A percentile compares a stretch with the other conserved stretches of the same genome.
Evolutionary conservation across 1,140 invertebrate species (phyloP).

Genomic region (Drosophila auraria): DNA sequence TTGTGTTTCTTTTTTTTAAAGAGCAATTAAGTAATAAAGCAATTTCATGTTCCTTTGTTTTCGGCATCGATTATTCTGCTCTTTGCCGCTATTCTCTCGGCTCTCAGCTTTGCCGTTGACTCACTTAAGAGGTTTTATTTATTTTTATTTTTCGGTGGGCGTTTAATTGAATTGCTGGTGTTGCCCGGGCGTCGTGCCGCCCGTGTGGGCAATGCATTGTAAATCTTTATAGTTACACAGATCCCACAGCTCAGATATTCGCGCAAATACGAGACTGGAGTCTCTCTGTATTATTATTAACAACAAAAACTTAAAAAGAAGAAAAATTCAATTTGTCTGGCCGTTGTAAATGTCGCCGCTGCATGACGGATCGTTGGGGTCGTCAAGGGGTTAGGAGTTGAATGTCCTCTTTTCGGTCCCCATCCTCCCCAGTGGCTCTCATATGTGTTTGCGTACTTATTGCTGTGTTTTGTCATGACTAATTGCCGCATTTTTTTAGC

Average conservation of each 20-base stretch:
- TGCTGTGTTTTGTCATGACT: slow-evolving; percentile 64
- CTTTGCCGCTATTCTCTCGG: slow-evolving; percentile 43
- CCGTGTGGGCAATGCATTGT: slow-evolving; percentile 76
- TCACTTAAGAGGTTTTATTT: slow-evolving; percentile 72
- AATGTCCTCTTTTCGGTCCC: slow-evolving; percentile 56
- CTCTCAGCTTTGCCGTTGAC: slow-evolving; percentile 41
- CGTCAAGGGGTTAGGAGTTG: slow-evolving; percentile 69
- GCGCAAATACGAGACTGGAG: slow-evolving; percentile 33
- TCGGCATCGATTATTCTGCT: slow-evolving; percentile 75
- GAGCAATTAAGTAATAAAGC: slow-evolving; percentile 83
- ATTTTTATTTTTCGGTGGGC: slow-evolving; percentile 60
- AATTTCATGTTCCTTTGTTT: slow-evolving; percentile 83
- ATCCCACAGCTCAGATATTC: slow-evolving; percentile 71
- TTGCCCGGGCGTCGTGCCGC: slow-evolving; percentile 25
- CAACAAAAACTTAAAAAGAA: background rate
- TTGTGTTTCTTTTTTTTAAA: slow-evolving; percentile 73
- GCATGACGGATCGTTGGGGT: slow-evolving; percentile 77
- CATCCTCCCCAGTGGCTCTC: slow-evolving; percentile 4
- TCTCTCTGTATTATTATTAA: slow-evolving; percentile 23
- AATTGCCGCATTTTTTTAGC: slow-evolving; percentile 72
- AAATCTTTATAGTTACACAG: slow-evolving; percentile 67
- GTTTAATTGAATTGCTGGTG: slow-evolving; percentile 81
- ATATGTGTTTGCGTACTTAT: slow-evolving; percentile 13
- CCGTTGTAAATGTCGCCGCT: slow-evolving; percentile 72
- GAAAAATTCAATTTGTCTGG: slow-evolving; percentile 73